Conservation (phyloP, 2,113 vertebrate species). For the Coreoperca whiteheadi region DNA sequence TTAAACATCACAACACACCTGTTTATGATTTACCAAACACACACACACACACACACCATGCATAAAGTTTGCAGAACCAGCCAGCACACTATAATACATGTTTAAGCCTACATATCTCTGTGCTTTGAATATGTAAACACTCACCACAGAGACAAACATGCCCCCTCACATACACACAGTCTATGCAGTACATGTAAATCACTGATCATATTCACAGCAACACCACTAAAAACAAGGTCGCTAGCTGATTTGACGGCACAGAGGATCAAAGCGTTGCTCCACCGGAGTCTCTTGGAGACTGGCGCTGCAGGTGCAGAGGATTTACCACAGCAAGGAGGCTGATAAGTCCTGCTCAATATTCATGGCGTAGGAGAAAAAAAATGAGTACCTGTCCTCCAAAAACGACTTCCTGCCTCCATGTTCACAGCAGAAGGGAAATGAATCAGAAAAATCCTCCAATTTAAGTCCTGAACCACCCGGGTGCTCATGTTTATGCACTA, state of each 20-base stretch:
- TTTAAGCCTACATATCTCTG: conserved; percentile 13
- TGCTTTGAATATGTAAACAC: too few species aligned
- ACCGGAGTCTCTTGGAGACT: conserved; percentile 30
- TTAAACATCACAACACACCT: neutral
- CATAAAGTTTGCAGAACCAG: neutral
- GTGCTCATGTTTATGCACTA: conserved; percentile 32
- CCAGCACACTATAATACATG: neutral
- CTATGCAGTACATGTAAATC: neutral
- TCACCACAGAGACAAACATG: neutral
- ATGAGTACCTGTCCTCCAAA: conserved; percentile 51
- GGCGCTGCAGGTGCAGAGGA: conserved; percentile 70
- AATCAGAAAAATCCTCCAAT: conserved; percentile 40
- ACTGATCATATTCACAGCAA: neutral
- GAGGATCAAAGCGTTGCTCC: conserved; percentile 70
- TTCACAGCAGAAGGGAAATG: conserved; percentile 49
- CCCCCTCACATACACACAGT: neutral
- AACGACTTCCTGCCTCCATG: conserved; percentile 41
- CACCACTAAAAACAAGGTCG: conserved; percentile 26
- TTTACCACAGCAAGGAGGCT: conserved; percentile 58
- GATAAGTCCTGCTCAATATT: conserved; percentile 71
- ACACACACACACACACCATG: neutral
- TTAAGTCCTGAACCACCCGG: conserved; percentile 21
- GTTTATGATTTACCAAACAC: neutral
- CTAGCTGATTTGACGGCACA: conserved; percentile 28
- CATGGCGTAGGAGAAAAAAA: conserved; percentile 58